Evolutionary conservation across 1,140 invertebrate species (phyloP), one percentile per base, ranked within the genome.

Genomic region (Cephus cinctus): DNA sequence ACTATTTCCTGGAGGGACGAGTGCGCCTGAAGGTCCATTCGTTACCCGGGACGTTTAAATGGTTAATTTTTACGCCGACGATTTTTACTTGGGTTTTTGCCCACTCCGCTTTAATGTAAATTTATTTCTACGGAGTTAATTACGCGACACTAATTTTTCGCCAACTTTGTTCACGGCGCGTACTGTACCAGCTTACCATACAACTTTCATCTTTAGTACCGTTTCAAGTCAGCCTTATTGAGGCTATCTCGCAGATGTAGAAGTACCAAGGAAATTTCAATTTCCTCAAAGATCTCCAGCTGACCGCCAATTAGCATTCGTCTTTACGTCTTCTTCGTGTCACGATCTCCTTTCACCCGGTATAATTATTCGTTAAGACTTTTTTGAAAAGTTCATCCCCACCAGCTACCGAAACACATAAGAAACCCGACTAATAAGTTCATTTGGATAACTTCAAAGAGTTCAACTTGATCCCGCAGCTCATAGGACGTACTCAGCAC

Each of bases 121-220:
- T 71, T 71, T 73, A 73, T 71, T 71, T 62, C 50, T n/a, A 52
- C 51, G 15, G 52, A 69, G 63, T 71, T 73, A 73, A 73, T 73
- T 69, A 71, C 65, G 69, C 65, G 69, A 70, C 69, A 65, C 67
- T 73, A 73, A 71, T 73, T 73, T 65, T 63, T 66, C 56, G 43
- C 59, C 63, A 67, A 73, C 65, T 70, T 64, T 59, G 52, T 60
- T 58, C 61, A 42, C 40, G 49, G 58, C 55, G 58, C 60, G 58
- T 67, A 66, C 27, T 4, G 11, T 12, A 9, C 4, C 2, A 12
- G 27, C 0, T 30, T 12, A 11, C 27, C 47, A 22, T 22, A 14
- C 20, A 32, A 30, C 16, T 34, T 32, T 11, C 31, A 12, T 12
- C 23, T 30, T 12, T 30, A 12, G 9, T 30, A 12, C 27, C 27